Evolutionary conservation across 2,113 vertebrate genomes (phyloP).

Genomic region (Hippocampus comes): DNA sequence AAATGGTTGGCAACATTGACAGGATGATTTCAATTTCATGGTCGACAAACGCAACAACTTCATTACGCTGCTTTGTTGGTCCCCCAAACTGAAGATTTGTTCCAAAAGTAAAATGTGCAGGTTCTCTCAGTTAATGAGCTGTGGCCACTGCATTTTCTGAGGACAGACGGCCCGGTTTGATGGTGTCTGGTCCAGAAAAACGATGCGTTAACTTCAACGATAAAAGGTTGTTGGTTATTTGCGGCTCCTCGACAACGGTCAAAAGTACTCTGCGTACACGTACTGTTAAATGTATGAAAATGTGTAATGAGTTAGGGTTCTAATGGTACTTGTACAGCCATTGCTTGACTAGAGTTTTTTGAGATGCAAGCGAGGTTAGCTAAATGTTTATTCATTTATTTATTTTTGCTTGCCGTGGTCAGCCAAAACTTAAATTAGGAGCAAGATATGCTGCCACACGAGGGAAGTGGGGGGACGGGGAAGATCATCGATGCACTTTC

Average conservation of each 20-base stretch:
- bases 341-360: no score
- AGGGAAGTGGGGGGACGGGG: no score
- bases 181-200: not conserved
- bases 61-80: not conserved
- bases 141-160: not conserved
- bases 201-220: not conserved
- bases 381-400: no score
- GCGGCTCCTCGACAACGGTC: not conserved
- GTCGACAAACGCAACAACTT: not conserved
- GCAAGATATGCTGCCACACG: no score
- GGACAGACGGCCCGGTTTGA: not conserved
- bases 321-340: no score
- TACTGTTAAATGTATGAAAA: no score
- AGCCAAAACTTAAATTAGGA: no score
- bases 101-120: not conserved
- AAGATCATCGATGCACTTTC: no score
- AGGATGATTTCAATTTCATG: not conserved
- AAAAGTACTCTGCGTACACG: no score
- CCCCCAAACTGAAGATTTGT: not conserved
- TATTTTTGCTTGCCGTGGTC: no score
- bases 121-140: not conserved
- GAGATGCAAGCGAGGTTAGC: no score
- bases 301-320: no score
- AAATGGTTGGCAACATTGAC: not conserved
- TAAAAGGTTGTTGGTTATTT: not conserved